Base-by-base conservation (phyloP, 2,113 vertebrate species). In the Vanacampus margaritifer region DNA sequence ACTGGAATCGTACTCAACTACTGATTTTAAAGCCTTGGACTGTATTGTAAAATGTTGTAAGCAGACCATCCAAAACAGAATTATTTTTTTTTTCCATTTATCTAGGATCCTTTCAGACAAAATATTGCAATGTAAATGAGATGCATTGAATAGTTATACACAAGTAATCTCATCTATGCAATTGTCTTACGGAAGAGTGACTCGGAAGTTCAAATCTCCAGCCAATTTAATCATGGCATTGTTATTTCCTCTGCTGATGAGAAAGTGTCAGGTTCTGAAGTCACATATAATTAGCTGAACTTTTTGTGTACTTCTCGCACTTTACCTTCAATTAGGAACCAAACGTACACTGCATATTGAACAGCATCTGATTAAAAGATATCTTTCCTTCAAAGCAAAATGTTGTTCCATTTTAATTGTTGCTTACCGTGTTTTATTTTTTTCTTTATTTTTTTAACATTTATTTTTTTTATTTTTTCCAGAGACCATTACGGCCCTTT, bases 401-500 rank as follows among this genome's bases (percentile, higher is more conserved):
- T 14, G 13, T 23, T 46, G 24, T 46, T 16, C 21, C 3, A 43
- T 39, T 21, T 32, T 24, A 21, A 28, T 56, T 14, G 13, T 24
- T 48, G 8, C 23, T 21, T 35, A 35, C 2, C 28, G 37, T 2
- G 67, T 10, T 50, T 14, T n/a, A 17, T 50, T 14, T 46, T 41
- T 41, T 41, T 1, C 43, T 24, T 21, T 26, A 4, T 64, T 32
- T 56, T 50, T 65, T 21, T n/a, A n/a, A n/a, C n/a, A 12, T 41
- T 41, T 41, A 2, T 41, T 41, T 41, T 1, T 45, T 24, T 21
- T 26, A 4, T 64, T 32, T 56, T 50, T 65, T 21, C 37, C 89
- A 99, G 97, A 99, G 86, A 98, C 96, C 41, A 98, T 99, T 79
- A 99, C 97, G 0, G 97, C 97, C 0, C 93, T 99, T 65, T 98